phyloP scores from a whole-genome alignment of 2,113 vertebrate species.

The Megalops atlanticus region DNA sequence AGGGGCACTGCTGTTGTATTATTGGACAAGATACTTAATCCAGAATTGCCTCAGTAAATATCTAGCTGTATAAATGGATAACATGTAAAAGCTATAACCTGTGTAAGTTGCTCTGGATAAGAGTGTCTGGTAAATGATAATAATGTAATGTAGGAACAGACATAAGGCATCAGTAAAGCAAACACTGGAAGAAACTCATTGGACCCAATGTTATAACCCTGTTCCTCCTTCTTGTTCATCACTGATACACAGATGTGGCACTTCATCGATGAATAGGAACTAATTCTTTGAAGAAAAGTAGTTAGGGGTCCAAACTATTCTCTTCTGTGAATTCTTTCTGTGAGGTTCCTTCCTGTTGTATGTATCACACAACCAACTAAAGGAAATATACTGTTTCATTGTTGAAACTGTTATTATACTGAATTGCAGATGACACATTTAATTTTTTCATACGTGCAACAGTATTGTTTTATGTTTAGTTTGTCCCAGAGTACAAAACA shows the following conservation, averaged over 20 bases:
- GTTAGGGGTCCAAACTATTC: neutral
- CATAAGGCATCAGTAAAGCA: neutral
- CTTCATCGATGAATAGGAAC: neutral
- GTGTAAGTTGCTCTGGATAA: no score
- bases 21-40: no score
- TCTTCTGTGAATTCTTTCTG: neutral
- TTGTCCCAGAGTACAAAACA: neutral
- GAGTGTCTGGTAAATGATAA: no score
- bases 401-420: neutral
- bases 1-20: no score
- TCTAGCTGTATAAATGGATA: no score
- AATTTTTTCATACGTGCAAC: neutral
- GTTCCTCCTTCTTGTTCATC: neutral
- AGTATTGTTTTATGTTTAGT: neutral
- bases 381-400: neutral
- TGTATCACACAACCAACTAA: neutral
- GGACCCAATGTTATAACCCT: no score
- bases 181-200: neutral
- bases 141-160: neutral
- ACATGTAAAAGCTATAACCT: no score
- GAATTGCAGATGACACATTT: neutral
- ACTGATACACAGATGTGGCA: neutral
- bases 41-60: no score
- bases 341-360: neutral
- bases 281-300: no score